A percentile compares a stretch with the other conserved stretches of the same genome.
These are phyloP conservation scores for Ovis canadensis DNA, from an alignment of 2,113 vertebrate genomes.

Conservation along the genomic window DNA sequence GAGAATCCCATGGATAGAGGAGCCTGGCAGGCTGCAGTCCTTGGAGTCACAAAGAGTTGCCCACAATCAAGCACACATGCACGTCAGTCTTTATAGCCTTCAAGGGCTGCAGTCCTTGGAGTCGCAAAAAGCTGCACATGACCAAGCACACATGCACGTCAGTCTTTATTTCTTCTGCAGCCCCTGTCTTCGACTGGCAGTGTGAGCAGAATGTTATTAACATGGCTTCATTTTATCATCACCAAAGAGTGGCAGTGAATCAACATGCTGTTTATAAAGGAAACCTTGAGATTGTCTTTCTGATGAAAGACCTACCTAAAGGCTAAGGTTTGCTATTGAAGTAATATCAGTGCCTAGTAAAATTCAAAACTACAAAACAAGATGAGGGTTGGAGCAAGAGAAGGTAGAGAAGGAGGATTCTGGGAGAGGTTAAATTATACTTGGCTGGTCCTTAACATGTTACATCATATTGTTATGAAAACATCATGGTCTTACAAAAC, in stretches of 20 bases:
- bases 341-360: background rate
- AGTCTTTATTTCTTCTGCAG: background rate
- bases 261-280: background rate
- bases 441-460: background rate
- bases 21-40: background rate
- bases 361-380: constrained; percentile 29
- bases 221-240: background rate
- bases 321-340: constrained; percentile 29
- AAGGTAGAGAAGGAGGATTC: background rate
- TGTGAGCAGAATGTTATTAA: background rate
- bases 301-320: constrained; percentile 46
- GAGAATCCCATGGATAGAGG: background rate
- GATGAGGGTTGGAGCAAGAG: background rate
- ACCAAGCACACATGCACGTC: background rate
- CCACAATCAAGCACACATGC: background rate
- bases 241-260: background rate
- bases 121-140: background rate
- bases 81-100: background rate
- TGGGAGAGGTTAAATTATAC: constrained; percentile 17
- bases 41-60: background rate
- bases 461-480: constrained; percentile 50
- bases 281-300: background rate
- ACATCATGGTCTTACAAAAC: constrained; percentile 51
- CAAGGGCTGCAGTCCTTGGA: background rate
- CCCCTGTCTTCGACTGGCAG: background rate